Conservation (phyloP, 2,113 vertebrate species). For the Myiopsitta monachus region DNA sequence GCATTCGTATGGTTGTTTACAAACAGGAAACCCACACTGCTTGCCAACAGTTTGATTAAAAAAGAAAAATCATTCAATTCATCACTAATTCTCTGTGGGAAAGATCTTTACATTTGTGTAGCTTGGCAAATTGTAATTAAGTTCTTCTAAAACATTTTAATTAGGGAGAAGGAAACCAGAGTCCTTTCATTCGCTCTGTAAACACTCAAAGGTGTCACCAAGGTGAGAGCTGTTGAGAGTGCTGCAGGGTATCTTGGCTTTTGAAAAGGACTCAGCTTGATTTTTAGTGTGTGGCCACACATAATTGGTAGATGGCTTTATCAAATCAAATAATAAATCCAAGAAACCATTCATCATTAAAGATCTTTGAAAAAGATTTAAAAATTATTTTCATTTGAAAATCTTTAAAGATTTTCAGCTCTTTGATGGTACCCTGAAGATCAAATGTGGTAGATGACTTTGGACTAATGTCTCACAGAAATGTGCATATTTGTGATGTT, state of each 20-base stretch:
- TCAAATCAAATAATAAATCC: neutral
- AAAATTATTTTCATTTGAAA: no score
- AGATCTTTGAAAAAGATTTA: no score
- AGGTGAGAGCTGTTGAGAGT: neutral
- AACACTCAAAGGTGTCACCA: neutral
- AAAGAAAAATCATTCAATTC: slow-evolving; percentile 60
- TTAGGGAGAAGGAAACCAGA: slow-evolving; percentile 63
- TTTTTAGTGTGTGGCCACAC: neutral
- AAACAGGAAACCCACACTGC: slow-evolving; percentile 62
- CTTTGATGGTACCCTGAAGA: neutral
- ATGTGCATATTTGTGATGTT: neutral
- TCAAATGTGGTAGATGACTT: neutral
- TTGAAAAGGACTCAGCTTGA: neutral
- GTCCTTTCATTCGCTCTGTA: slow-evolving; percentile 38
- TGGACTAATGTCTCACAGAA: neutral
- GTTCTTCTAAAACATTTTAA: slow-evolving; percentile 72
- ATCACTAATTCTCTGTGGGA: slow-evolving; percentile 69
- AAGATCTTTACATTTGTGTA: slow-evolving; percentile 69
- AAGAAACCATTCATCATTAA: neutral
- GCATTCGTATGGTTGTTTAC: slow-evolving; percentile 72
- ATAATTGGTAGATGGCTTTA: neutral
- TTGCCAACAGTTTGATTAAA: slow-evolving; percentile 75
- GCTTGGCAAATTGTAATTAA: slow-evolving; percentile 70
- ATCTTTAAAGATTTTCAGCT: neutral
- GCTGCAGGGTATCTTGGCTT: neutral